Evolutionary conservation across 1,140 invertebrate species (phyloP), one percentile per base, ranked within the genome.

Genomic region (Camponotus vicinus): DNA sequence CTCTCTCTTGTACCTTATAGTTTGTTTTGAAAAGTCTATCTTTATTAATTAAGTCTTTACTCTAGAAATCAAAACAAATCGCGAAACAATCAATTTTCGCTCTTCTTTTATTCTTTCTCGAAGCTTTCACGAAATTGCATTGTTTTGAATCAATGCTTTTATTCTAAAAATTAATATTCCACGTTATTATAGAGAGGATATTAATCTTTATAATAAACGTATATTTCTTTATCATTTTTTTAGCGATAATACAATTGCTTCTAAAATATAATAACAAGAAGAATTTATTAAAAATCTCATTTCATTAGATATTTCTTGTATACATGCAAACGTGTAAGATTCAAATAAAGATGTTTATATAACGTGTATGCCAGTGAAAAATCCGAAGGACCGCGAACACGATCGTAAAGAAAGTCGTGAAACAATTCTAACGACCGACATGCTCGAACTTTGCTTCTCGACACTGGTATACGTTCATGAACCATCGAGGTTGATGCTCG

Each of bases 401-500:
- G 66, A 64, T 71, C 55, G 55, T 66, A 69, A 70, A 71, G 76
- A 86, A 80, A 67, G 66, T 71, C 85, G 67, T 67, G 84, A 86
- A 79, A 61, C 78, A 71, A 80, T 86, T 82, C 40, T 63, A 71
- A 80, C 49, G 64, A 49, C 67, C 69, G 57, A 73, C 59, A 59
- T 77, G 63, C n/a, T 64, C 45, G 49, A 88, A 83, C 66, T 52
- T 85, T 18, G 18, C 61, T 40, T 61, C 59, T 42, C 7, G 70
- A 52, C 63, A 18, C 32, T 67, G 40, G 59, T 67, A 27, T 27
- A 64, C 87, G 67, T 88, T 85, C 88, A 79, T 85, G 86, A 89
- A 80, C 86, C 71, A 80, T 59, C 70, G 69, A 77, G 49, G 79
- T 88, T 77, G 73, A 70, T 63, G 67, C 66, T 76, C 45, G 63